phyloP scores from a whole-genome alignment of 2,113 vertebrate species.

The Crotalus horridus region DNA sequence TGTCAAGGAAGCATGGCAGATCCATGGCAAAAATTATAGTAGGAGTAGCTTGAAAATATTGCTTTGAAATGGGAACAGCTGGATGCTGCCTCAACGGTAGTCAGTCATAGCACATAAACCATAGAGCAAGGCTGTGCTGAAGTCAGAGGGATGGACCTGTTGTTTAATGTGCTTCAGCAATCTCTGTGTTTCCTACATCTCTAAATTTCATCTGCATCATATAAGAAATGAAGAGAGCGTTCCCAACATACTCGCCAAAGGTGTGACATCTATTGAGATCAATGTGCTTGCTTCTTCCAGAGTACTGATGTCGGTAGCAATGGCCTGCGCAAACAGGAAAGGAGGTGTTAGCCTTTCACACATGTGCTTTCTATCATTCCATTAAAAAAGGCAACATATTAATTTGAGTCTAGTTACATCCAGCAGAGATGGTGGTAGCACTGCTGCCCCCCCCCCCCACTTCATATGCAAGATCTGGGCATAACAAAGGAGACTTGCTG shows the following conservation, averaged over 20 bases:
- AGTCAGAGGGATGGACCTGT: background rate
- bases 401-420: background rate
- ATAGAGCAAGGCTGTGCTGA: background rate
- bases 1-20: background rate
- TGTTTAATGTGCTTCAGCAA: background rate
- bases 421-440: background rate
- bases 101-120: background rate
- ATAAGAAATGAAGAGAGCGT: background rate
- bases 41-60: background rate
- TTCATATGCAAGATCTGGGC: background rate
- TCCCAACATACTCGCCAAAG: constrained; percentile 28
- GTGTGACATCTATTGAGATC: constrained; percentile 36
- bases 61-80: background rate
- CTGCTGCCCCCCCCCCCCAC: background rate
- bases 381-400: background rate
- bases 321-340: constrained; percentile 38
- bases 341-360: background rate
- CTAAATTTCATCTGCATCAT: background rate
- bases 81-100: background rate
- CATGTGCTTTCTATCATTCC: background rate
- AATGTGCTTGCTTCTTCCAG: constrained; percentile 50
- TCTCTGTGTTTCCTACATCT: background rate
- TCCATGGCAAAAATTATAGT: background rate
- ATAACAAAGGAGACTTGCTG: background rate
- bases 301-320: constrained; percentile 38